Base-by-base conservation (phyloP, 2,888 invertebrate genomes). In the Agrotis ipsilon region DNA sequence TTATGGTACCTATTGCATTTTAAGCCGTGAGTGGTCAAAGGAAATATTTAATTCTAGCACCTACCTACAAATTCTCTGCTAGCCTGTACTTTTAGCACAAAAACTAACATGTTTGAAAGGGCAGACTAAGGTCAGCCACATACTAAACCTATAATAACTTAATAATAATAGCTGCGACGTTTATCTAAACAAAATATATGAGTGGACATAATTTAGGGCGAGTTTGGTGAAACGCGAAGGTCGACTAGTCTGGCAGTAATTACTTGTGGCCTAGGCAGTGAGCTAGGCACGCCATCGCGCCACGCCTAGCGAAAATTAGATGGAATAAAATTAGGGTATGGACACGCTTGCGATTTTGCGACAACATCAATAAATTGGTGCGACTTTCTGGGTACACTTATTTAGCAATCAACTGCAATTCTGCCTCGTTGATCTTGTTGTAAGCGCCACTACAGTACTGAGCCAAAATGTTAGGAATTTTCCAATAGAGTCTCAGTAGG, bases 161-260 rank as follows among this genome's bases (percentile, higher is more conserved):
- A 71, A 52, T 58, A 75, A 75, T 70, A 75, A 73, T 60, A 80
- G 45, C 64, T 49, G 43, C 52, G 55, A 68, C 43, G 60, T 32
- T 62, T 71, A 73, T 77, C 82, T 71, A 59, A 73, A 72, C 69
- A 61, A 82, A 82, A 84, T 82, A 68, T 64, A 71, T 64, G 73
- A 67, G 77, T 67, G 60, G 61, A 69, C 72, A 72, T 74, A 72
- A 81, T 81, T 82, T 58, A 64, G 71, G 79, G 79, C 66, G 66
- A 67, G 68, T 76, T 83, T 66, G 58, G 59, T 63, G 69, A 77
- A 81, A 81, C 70, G 77, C 83, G 68, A 83, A 83, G 85, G 83
- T 82, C 85, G 85, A 48, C 68, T 60, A 65, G 79, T 79, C 82
- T 68, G 67, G 58, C 61, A 4, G 68, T 79, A 75, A 85, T 83